phyloP scores from a whole-genome alignment of 2,888 invertebrate species.

The Lithosia quadra region DNA sequence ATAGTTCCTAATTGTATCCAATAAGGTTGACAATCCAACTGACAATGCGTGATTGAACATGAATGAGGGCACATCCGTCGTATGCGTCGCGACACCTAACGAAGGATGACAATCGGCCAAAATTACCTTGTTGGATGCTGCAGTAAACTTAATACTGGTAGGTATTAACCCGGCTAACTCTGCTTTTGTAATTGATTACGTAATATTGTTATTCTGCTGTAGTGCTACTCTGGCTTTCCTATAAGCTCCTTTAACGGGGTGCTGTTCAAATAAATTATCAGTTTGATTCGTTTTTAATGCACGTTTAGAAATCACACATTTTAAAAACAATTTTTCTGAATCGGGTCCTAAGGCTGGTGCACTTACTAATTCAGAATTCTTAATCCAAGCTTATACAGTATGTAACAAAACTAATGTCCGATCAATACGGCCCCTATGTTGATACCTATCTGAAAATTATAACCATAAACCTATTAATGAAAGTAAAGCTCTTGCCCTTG shows the following conservation, averaged over 20 bases:
- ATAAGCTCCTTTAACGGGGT: too few relatives aligned
- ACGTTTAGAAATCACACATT: too few relatives aligned
- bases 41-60: constrained; percentile 21
- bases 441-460: too few relatives aligned
- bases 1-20: constrained; percentile 23
- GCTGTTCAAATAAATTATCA: background rate
- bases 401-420: too few relatives aligned
- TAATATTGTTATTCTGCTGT: background rate
- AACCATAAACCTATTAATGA: too few relatives aligned
- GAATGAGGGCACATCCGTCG: constrained; percentile 36
- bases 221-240: background rate
- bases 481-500: too few relatives aligned
- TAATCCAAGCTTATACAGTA: too few relatives aligned
- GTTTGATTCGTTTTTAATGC: too few relatives aligned
- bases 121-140: constrained; percentile 15
- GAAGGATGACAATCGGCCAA: constrained; percentile 12
- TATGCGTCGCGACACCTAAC: constrained; percentile 16
- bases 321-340: too few relatives aligned
- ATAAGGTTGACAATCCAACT: constrained; percentile 19
- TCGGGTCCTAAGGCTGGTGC: too few relatives aligned
- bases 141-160: background rate
- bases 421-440: too few relatives aligned
- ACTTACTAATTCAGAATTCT: too few relatives aligned
- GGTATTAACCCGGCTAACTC: background rate
- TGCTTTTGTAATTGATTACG: background rate